These are phyloP conservation scores for Elephantulus edwardii DNA, from an alignment of 2,113 vertebrate genomes.

Conservation along the genomic window DNA sequence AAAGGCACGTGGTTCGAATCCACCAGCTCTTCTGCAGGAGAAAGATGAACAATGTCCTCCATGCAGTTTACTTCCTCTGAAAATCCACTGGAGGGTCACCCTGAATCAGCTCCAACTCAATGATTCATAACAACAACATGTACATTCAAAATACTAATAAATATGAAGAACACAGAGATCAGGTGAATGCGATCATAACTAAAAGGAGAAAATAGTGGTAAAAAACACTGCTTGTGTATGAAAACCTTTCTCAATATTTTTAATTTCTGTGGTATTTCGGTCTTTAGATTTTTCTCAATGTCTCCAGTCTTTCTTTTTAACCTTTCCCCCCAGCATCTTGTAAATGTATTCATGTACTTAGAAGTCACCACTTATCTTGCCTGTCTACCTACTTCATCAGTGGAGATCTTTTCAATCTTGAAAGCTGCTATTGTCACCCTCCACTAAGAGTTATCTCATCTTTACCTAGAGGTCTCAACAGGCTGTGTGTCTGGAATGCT, in stretches of 20 bases:
- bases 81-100: too few species aligned
- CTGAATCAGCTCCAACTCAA: too few species aligned
- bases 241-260: neutral
- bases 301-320: neutral
- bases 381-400: neutral
- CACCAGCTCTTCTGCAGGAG: too few species aligned
- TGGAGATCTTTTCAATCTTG: neutral
- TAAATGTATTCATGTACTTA: neutral
- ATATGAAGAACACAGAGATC: neutral
- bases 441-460: neutral
- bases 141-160: neutral
- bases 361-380: neutral
- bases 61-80: too few species aligned
- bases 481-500: neutral
- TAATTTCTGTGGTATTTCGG: conserved; percentile 1
- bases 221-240: neutral
- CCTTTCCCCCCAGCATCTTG: neutral
- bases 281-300: neutral
- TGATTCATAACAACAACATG: too few species aligned
- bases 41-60: too few species aligned
- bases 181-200: neutral
- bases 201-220: neutral
- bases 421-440: neutral
- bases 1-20: too few species aligned
- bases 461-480: neutral